Evolutionary conservation across 2,888 invertebrate species (phyloP), one percentile per base, ranked within the genome.

Genomic region (Epinotia brunnichana): DNA sequence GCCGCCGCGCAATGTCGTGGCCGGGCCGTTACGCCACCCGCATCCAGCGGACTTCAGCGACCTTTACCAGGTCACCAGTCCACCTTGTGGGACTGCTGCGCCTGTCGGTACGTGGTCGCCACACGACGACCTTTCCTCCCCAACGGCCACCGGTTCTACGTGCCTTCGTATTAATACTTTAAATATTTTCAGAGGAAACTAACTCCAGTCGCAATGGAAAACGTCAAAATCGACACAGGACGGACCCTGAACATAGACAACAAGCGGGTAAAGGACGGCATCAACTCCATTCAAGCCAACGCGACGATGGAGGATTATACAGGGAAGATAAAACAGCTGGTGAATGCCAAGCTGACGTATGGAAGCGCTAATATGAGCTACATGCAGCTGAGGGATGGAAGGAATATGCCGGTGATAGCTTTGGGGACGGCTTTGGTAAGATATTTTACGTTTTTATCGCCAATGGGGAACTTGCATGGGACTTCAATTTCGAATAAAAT

Each of bases 401-500:
- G 70, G 0, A 66, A 78, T 0, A 90, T 92, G 82, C 92, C 92
- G 0, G 83, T 83, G 0, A 19, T 92, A 0, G 82, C 85, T 0
- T 29, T 91, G 1, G 92, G 92, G 0, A 91, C 92, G 0, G 90
- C 92, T 11, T 63, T 87, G 86, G 92, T 92, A 74, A 87, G 87
- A 21, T 35, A 5, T n/a, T 35, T 35, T 17, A 24, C 21, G 21
- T 24, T n/a, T n/a, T n/a, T n/a, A n/a, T n/a, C n/a, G n/a, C n/a
- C n/a, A n/a, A n/a, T n/a, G n/a, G n/a, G n/a, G n/a, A n/a, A n/a
- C n/a, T n/a, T n/a, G n/a, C n/a, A n/a, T n/a, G n/a, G n/a, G n/a
- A n/a, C n/a, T n/a, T n/a, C n/a, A n/a, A n/a, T n/a, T n/a, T n/a
- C n/a, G n/a, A n/a, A n/a, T n/a, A n/a, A n/a, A n/a, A n/a, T n/a